Conservation (phyloP, 2,113 vertebrate genomes). For the Leiothrix lutea region DNA sequence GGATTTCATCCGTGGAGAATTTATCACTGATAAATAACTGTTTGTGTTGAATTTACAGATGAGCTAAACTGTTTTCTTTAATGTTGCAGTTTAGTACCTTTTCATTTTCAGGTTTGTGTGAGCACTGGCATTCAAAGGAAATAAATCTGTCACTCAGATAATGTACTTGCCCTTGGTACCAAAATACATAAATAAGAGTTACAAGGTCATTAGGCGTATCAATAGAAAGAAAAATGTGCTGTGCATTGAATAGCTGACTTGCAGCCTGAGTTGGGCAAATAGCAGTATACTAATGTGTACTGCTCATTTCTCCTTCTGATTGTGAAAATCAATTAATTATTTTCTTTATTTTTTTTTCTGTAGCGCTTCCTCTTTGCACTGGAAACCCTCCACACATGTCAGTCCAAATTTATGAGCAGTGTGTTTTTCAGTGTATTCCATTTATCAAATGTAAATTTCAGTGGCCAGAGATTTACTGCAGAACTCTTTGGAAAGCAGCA, state of each 20-base stretch:
- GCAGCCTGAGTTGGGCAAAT: neutral
- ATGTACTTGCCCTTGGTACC: slow-evolving; percentile 20
- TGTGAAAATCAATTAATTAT: neutral
- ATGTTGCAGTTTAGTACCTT: slow-evolving; percentile 16
- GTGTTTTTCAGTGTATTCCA: neutral
- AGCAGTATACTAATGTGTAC: neutral
- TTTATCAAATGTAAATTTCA: slow-evolving; percentile 38
- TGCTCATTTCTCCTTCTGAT: neutral
- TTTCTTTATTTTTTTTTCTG: neutral
- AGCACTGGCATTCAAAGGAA: neutral
- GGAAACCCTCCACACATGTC: neutral
- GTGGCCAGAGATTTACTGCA: neutral
- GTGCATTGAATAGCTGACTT: neutral
- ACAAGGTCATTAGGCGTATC: slow-evolving; percentile 38
- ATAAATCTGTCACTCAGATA: slow-evolving; percentile 33
- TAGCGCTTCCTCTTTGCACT: neutral
- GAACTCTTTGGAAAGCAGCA: neutral
- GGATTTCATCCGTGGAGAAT: neutral
- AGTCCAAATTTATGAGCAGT: slow-evolving; percentile 4
- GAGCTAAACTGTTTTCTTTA: slow-evolving; percentile 32
- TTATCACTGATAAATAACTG: slow-evolving; percentile 38
- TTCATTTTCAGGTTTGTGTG: slow-evolving; percentile 12
- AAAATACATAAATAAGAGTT: slow-evolving; percentile 44
- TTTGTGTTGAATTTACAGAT: slow-evolving; percentile 40
- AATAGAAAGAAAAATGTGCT: neutral